A percentile compares a stretch with the other conserved stretches of the same genome.
Evolutionary conservation across 2,888 invertebrate species (phyloP).

Genomic region (Himalopsyche kuldschensis): DNA sequence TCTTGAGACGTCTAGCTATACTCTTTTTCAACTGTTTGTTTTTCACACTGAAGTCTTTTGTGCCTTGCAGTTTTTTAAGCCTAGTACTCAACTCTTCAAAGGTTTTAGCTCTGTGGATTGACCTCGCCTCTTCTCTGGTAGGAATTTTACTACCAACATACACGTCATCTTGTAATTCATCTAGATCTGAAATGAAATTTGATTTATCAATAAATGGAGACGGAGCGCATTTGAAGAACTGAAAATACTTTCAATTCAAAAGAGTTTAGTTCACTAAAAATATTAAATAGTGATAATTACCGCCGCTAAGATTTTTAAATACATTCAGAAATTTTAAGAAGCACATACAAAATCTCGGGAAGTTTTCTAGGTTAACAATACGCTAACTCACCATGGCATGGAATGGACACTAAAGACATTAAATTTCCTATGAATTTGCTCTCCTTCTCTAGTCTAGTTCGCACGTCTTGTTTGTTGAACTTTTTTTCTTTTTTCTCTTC

Average conservation of each 20-base stretch:
- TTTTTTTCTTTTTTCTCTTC: conserved; percentile 22
- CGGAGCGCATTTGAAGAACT: neutral
- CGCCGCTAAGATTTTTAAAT: too few species aligned
- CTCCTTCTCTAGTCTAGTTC: conserved; percentile 52
- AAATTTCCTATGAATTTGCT: conserved; percentile 62
- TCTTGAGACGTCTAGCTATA: conserved; percentile 67
- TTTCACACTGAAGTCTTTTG: conserved; percentile 65
- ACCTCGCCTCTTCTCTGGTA: conserved; percentile 45
- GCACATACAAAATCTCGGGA: neutral
- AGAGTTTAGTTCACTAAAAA: neutral
- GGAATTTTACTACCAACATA: conserved; percentile 39
- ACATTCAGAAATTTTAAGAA: too few species aligned
- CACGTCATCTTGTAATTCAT: conserved; percentile 47
- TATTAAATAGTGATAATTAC: neutral
- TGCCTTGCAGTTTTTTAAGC: conserved; percentile 63
- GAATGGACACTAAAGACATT: conserved; percentile 60
- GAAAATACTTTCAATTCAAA: neutral
- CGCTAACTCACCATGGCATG: conserved; percentile 48
- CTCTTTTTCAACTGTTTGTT: conserved; percentile 69
- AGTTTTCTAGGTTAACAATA: conserved; percentile 15
- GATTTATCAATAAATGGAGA: neutral
- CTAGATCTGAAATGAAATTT: conserved; percentile 47
- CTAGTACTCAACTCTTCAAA: conserved; percentile 68
- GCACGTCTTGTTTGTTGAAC: conserved; percentile 13
- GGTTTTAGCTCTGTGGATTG: conserved; percentile 59